Base-by-base conservation (phyloP, 2,113 vertebrate genomes). In the Anseranas semipalmata region DNA sequence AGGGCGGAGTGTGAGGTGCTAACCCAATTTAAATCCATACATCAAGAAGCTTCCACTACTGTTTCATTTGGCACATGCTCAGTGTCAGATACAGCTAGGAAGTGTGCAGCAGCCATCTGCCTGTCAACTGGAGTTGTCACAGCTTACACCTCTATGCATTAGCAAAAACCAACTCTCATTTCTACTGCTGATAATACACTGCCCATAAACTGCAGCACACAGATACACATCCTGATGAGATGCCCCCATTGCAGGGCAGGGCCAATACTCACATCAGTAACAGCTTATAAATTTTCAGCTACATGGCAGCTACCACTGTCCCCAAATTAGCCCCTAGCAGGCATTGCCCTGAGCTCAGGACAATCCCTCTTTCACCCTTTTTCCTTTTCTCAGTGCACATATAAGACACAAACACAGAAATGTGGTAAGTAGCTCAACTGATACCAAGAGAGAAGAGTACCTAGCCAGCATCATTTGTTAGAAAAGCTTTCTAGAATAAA, bases 271-370 rank as follows among this genome's bases (percentile, higher is more conserved):
- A 9, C 27, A 39, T 25, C 58, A 76, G 27, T 11, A 17, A 50
- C 27, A 28, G 7, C 59, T 72, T 13, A 50, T 1, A 11, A 67
- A 1, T 15, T n/a, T 39, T 33, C 65, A 79, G 45, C 41, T 35
- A 12, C 2, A 2, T 0, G 0, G 15, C 6, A 4, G 33, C 33
- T 30, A 16, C n/a, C 33, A 5, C 65, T 60, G 11, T 25, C 41
- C 15, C 9, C 15, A 63, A 22, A 43, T 39, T 7, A 67, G 13
- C 56, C 37, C 12, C 0, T 33, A 55, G 43, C 8, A 78, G 30
- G 19, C 35, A 21, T 16, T 11, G 6, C 8, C 14, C 35, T 28
- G 12, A 60, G 16, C 21, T 45, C 75, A 78, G 10, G 39, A n/a
- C 1, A 66, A 52, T 4, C 18, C 7, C 77, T 28, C 45, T 66